Evolutionary conservation across 2,113 vertebrate species (phyloP).

Genomic region (Sigmodon hispidus): DNA sequence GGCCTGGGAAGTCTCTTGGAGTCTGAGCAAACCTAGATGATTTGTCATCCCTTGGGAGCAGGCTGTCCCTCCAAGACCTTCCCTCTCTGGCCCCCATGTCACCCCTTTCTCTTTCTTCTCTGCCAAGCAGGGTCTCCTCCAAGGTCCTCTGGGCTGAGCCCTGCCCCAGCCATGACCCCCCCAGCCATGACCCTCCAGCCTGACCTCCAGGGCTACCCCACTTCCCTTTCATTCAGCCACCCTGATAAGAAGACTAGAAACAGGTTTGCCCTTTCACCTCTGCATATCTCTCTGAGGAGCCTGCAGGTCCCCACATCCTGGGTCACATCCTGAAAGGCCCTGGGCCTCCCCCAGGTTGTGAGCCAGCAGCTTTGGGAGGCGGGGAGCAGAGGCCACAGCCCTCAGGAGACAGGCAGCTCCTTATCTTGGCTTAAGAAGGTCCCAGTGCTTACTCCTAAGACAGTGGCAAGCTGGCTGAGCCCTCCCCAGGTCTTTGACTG

Average conservation of each 20-base stretch:
- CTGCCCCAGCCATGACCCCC: slow-evolving; percentile 77
- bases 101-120: not conserved
- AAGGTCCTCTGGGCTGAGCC: not conserved
- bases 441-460: not conserved
- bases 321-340: slow-evolving; percentile 61
- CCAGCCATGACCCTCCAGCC: slow-evolving; percentile 71
- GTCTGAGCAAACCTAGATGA: not conserved
- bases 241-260: slow-evolving; percentile 89
- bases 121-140: slow-evolving; percentile 46
- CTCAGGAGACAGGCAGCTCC: not conserved
- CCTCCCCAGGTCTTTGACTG: slow-evolving; percentile 64
- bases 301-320: slow-evolving; percentile 70
- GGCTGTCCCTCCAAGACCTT: not conserved
- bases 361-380: not conserved
- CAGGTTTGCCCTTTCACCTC: slow-evolving; percentile 91
- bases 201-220: slow-evolving; percentile 63
- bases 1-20: not conserved
- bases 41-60: not conserved
- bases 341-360: slow-evolving; percentile 5
- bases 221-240: slow-evolving; percentile 79
- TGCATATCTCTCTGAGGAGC: slow-evolving; percentile 74
- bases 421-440: not conserved
- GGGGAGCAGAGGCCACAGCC: not conserved
- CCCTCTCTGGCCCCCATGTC: not conserved
- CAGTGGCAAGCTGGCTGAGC: not conserved